Evolutionary conservation across 2,888 invertebrate genomes (phyloP).

Genomic region (Caenorhabditis virilis): DNA sequence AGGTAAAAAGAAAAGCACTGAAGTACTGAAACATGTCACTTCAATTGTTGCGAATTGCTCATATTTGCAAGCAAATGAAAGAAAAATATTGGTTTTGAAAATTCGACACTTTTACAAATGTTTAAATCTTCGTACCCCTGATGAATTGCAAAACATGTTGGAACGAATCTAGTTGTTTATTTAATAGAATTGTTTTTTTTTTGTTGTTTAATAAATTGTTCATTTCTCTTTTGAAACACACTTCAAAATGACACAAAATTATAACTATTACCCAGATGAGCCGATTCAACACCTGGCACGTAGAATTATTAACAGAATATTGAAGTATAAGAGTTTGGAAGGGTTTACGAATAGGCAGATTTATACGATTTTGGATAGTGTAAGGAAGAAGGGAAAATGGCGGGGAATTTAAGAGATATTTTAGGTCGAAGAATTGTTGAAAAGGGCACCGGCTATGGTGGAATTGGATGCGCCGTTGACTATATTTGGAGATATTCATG

Average conservation of each 20-base stretch:
- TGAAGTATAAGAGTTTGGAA: constrained; percentile 22
- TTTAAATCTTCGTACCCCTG: constrained; percentile 23
- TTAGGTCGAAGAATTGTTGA: constrained; percentile 29
- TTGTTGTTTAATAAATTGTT: too few relatives aligned
- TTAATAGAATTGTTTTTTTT: too few relatives aligned
- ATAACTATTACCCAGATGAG: constrained; percentile 1
- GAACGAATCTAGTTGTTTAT: too few relatives aligned
- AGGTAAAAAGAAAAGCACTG: constrained; percentile 23
- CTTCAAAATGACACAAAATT: neutral
- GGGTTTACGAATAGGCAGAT: constrained; percentile 35
- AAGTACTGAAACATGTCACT: constrained; percentile 15
- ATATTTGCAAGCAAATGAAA: constrained; percentile 7
- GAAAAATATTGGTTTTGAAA: constrained; percentile 18
- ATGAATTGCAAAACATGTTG: constrained; percentile 7
- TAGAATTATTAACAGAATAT: constrained; percentile 34
- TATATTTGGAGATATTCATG: constrained; percentile 60
- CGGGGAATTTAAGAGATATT: too few relatives aligned
- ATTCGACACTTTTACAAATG: constrained; percentile 37
- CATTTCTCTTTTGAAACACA: too few relatives aligned
- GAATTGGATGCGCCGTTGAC: constrained; percentile 47
- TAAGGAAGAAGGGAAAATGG: too few relatives aligned
- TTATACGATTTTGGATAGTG: constrained; percentile 20
- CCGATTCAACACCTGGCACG: constrained; percentile 22
- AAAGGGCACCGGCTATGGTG: constrained; percentile 42
- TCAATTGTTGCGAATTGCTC: constrained; percentile 8